Conservation (phyloP, 2,113 vertebrate genomes). For the Corythaixoides concolor region DNA sequence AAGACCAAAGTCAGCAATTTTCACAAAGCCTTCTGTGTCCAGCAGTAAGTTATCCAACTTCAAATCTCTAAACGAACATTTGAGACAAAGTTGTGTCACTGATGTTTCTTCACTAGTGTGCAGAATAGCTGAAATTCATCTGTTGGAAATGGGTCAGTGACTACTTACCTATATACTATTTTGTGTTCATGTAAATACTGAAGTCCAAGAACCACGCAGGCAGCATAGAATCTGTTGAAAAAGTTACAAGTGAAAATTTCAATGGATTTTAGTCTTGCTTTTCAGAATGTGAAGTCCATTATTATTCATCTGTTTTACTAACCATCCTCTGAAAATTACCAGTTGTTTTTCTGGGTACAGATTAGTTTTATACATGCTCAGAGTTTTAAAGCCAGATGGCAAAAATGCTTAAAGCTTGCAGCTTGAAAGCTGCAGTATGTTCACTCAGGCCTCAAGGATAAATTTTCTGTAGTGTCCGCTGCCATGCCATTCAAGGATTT, state of each 20-base stretch:
- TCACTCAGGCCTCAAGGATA: not conserved
- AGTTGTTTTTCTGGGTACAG: not conserved
- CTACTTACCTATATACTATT: slow-evolving; percentile 96
- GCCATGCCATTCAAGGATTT: not conserved
- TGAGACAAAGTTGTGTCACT: slow-evolving; percentile 19
- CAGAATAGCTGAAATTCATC: not conserved
- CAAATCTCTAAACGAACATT: slow-evolving; percentile 84
- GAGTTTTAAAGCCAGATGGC: slow-evolving; percentile 2
- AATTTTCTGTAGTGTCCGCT: not conserved
- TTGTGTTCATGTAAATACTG: slow-evolving; percentile 98
- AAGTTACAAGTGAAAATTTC: not conserved
- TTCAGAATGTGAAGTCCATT: not conserved
- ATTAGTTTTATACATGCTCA: not conserved
- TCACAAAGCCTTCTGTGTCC: slow-evolving; percentile 98
- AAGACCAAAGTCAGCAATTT: slow-evolving; percentile 98
- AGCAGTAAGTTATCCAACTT: slow-evolving; percentile 97
- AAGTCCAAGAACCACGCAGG: slow-evolving; percentile 95
- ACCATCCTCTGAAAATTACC: not conserved
- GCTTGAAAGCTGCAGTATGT: not conserved
- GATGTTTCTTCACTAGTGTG: not conserved
- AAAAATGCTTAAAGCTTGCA: not conserved
- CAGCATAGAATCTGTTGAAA: slow-evolving; percentile 92
- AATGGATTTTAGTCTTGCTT: not conserved
- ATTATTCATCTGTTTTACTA: not conserved
- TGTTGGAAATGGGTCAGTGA: not conserved